These are phyloP conservation scores for Cosmia trapezina DNA, from an alignment of 2,888 invertebrate genomes.

Conservation along the genomic window DNA sequence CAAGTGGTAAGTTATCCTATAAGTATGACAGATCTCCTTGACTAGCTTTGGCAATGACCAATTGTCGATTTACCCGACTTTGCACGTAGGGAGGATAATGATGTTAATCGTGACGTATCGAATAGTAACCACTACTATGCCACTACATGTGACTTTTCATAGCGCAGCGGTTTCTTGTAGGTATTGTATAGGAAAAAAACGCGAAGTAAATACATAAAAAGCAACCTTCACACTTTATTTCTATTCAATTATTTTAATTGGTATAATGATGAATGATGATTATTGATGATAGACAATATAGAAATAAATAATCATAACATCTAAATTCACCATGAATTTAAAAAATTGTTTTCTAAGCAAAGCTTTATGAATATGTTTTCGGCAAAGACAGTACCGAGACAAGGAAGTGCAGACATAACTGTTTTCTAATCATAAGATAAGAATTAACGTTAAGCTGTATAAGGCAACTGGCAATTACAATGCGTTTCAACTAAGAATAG, in stretches of 20 bases:
- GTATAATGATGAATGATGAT: not conserved
- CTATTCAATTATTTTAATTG: constrained; percentile 27
- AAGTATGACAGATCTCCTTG: constrained; percentile 43
- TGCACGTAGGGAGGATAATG: constrained; percentile 58
- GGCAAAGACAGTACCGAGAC: not conserved
- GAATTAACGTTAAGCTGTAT: no score
- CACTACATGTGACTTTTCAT: constrained; percentile 34
- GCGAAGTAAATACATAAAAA: constrained; percentile 16
- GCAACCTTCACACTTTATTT: constrained; percentile 30
- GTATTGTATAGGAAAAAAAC: constrained; percentile 6
- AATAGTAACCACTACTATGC: constrained; percentile 6
- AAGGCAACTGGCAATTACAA: no score
- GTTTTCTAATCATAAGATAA: not conserved
- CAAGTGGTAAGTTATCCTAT: constrained; percentile 29
- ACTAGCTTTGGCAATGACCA: constrained; percentile 57
- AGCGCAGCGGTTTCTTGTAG: not conserved
- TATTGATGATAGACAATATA: not conserved
- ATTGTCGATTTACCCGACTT: constrained; percentile 54
- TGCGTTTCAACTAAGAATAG: no score
- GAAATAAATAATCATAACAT: not conserved
- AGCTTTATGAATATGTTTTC: not conserved
- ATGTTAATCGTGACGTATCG: constrained; percentile 29
- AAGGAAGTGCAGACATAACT: not conserved
- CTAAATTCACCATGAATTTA: not conserved
- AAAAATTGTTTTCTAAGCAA: not conserved